Evolutionary conservation across 2,888 invertebrate genomes (phyloP).

Genomic region (Lasioglossum leucozonium): DNA sequence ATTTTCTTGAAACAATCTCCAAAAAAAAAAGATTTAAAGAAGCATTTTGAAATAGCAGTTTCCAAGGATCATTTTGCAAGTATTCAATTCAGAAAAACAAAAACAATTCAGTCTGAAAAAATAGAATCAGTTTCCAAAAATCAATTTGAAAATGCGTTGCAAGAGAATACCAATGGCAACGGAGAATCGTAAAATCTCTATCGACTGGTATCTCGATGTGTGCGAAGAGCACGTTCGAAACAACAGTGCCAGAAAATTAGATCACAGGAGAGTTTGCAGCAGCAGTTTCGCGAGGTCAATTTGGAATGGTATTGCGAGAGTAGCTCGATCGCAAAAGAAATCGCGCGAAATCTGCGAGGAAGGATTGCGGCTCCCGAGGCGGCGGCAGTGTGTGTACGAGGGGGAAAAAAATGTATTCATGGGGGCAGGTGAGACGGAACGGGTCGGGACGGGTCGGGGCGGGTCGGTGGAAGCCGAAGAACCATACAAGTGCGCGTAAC

Average conservation of each 20-base stretch:
- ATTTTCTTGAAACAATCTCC: not conserved
- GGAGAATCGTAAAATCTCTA: not conserved
- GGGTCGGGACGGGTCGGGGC: not conserved
- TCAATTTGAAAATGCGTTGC: not conserved
- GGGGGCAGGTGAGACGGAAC: not conserved
- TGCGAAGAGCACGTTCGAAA: not conserved
- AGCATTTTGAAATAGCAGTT: too few species aligned
- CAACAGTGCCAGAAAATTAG: not conserved
- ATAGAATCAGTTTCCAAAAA: not conserved
- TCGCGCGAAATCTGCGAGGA: conserved; percentile 13
- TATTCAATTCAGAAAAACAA: too few species aligned
- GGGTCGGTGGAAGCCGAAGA: conserved; percentile 57
- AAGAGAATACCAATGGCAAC: not conserved
- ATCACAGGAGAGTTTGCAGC: not conserved
- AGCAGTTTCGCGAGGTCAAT: not conserved
- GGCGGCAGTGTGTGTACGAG: not conserved
- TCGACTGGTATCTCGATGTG: not conserved
- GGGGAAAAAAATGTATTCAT: conserved; percentile 72
- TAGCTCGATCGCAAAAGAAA: not conserved
- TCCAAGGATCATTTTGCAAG: too few species aligned
- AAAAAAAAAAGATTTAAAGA: too few species aligned
- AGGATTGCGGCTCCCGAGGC: conserved; percentile 26
- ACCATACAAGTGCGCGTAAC: conserved; percentile 81
- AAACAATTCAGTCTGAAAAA: too few species aligned
- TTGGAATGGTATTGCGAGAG: not conserved